Evolutionary conservation across 1,140 invertebrate genomes (phyloP).

Genomic region (Centruroides sculpturatus): DNA sequence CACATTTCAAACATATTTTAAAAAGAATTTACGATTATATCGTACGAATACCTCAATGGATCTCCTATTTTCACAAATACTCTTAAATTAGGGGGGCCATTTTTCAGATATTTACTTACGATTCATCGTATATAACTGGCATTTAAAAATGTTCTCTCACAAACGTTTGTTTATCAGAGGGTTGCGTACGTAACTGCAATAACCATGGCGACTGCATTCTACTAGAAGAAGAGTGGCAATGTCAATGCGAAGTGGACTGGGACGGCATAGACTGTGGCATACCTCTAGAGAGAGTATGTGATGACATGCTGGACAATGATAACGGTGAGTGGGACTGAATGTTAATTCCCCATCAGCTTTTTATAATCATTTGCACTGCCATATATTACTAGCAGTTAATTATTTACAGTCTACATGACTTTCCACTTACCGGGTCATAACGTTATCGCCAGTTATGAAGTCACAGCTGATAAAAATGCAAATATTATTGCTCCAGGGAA

Average conservation of each 20-base stretch:
- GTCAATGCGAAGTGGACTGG: constrained; percentile 80
- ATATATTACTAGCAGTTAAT: not conserved
- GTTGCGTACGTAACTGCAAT: constrained; percentile 84
- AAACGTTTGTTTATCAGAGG: constrained; percentile 45
- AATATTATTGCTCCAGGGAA: no score
- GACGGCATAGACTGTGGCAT: constrained; percentile 83
- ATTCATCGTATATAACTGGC: no score
- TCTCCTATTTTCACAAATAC: no score
- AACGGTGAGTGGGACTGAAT: constrained; percentile 45
- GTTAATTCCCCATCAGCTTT: not conserved
- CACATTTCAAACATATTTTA: no score
- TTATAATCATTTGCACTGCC: not conserved
- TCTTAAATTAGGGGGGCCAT: no score
- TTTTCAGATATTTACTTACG: no score
- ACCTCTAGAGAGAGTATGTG: constrained; percentile 77
- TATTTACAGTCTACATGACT: no score
- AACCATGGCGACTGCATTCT: constrained; percentile 75
- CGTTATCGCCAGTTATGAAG: no score
- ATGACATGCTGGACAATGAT: constrained; percentile 90
- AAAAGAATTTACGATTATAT: no score
- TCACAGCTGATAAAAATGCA: no score
- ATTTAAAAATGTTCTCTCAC: not conserved
- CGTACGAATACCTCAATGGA: no score
- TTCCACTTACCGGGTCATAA: no score
- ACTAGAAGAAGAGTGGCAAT: constrained; percentile 60